These are phyloP conservation scores for Artibeus lituratus DNA, from an alignment of 2,797 vertebrate species.

Conservation along the genomic window DNA sequence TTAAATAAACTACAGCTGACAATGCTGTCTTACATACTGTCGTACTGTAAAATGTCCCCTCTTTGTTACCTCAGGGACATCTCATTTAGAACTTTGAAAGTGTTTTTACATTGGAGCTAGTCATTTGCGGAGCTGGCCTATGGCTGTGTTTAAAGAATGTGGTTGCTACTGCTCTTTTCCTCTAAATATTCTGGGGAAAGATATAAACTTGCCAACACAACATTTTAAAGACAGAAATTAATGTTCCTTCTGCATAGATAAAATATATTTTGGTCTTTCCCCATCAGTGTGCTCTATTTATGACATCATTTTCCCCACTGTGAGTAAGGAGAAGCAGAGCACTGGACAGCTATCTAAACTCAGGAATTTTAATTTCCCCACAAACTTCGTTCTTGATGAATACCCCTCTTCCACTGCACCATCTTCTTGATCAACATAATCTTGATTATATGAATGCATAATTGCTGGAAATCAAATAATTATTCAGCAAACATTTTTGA, in stretches of 20 bases:
- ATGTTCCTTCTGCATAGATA: constrained; percentile 42
- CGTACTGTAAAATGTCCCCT: constrained; percentile 83
- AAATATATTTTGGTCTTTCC: constrained; percentile 62
- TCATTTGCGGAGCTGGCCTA: constrained; percentile 78
- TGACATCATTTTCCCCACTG: background rate
- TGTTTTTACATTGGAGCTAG: constrained; percentile 78
- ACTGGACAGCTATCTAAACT: background rate
- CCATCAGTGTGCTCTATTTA: constrained; percentile 18
- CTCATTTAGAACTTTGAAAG: constrained; percentile 83
- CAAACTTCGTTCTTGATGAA: background rate
- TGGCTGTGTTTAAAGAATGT: constrained; percentile 81
- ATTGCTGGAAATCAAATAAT: background rate
- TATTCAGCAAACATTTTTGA: constrained; percentile 1
- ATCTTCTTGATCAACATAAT: constrained; percentile 13
- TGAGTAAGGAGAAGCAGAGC: background rate
- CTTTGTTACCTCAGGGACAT: constrained; percentile 85
- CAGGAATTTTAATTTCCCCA: background rate
- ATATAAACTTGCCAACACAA: constrained; percentile 65
- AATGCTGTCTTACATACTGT: constrained; percentile 84
- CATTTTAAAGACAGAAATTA: constrained; percentile 74
- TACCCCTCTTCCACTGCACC: background rate
- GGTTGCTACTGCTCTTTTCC: constrained; percentile 69
- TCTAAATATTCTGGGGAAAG: constrained; percentile 73
- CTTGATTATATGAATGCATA: background rate
- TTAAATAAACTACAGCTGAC: constrained; percentile 88